Conservation (phyloP, 2,888 invertebrate species). For the Nebria brevicollis region DNA sequence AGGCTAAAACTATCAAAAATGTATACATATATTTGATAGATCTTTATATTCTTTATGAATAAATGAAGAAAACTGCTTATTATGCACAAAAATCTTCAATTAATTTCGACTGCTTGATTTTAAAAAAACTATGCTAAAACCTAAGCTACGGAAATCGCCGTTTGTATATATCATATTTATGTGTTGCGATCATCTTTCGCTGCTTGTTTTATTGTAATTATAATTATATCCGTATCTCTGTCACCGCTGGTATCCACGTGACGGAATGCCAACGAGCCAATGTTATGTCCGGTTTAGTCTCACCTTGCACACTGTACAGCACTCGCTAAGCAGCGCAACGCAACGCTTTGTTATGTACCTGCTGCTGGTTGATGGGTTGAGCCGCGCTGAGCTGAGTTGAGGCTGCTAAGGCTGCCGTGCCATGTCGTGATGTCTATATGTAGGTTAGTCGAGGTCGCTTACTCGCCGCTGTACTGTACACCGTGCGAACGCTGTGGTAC, state of each 20-base stretch:
- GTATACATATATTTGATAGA: too few species aligned
- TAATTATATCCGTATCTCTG: background rate
- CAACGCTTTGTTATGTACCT: background rate
- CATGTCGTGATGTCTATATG: slow-evolving; percentile 37
- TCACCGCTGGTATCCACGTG: slow-evolving; percentile 18
- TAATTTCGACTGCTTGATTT: too few species aligned
- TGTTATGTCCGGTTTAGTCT: slow-evolving; percentile 24
- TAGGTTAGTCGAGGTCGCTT: slow-evolving; percentile 54
- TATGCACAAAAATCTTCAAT: too few species aligned
- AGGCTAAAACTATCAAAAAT: too few species aligned
- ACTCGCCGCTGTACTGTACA: slow-evolving; percentile 48
- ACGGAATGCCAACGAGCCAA: slow-evolving; percentile 24
- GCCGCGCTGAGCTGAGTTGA: background rate
- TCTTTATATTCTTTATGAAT: too few species aligned
- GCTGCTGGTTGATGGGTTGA: background rate
- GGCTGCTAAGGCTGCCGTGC: background rate
- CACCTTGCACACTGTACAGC: background rate
- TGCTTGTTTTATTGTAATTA: background rate
- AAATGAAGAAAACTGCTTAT: too few species aligned
- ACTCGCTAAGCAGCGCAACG: too few species aligned
- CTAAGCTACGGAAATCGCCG: too few species aligned
- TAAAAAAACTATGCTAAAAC: too few species aligned
- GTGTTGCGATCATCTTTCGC: background rate
- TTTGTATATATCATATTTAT: background rate
- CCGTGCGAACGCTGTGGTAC: slow-evolving; percentile 14